Evolutionary conservation across 1,140 invertebrate species (phyloP).

Genomic region (Monomorium pharaonis): DNA sequence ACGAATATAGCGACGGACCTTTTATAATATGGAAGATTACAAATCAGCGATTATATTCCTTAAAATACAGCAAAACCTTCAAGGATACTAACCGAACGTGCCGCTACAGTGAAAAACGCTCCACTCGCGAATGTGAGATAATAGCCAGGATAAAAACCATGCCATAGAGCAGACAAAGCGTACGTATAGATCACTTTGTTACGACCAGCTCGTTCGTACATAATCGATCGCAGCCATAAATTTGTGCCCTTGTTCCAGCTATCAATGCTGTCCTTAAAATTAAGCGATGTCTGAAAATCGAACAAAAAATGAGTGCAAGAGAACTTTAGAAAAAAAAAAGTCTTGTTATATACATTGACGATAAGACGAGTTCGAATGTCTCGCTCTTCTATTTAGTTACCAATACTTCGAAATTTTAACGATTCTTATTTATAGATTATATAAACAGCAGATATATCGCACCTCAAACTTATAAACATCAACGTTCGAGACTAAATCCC

Average conservation of each 20-base stretch:
- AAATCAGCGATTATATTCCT: neutral
- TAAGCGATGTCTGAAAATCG: conserved; percentile 89
- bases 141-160: conserved; percentile 99
- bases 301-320: conserved; percentile 4
- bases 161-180: conserved; percentile 96
- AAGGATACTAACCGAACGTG: conserved; percentile 89
- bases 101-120: conserved; percentile 94
- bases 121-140: conserved; percentile 97
- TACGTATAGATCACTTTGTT: conserved; percentile 92
- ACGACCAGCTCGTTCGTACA: conserved; percentile 91
- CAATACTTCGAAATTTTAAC: neutral
- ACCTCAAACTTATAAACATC: conserved; percentile 96
- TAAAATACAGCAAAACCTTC: conserved; percentile 8
- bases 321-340: neutral
- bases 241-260: conserved; percentile 97
- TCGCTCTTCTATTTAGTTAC: neutral
- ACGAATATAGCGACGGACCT: conserved; percentile 90
- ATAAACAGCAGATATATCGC: conserved; percentile 46
- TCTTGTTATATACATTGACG: too few relatives aligned
- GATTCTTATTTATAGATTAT: neutral
- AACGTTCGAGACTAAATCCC: conserved; percentile 97
- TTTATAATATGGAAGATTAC: conserved; percentile 7
- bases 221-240: conserved; percentile 93
- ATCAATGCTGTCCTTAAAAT: conserved; percentile 92
- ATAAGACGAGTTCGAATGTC: neutral